phyloP scores from a whole-genome alignment of 1,140 invertebrate species.

The Paramacrobiotus metropolitanus region DNA sequence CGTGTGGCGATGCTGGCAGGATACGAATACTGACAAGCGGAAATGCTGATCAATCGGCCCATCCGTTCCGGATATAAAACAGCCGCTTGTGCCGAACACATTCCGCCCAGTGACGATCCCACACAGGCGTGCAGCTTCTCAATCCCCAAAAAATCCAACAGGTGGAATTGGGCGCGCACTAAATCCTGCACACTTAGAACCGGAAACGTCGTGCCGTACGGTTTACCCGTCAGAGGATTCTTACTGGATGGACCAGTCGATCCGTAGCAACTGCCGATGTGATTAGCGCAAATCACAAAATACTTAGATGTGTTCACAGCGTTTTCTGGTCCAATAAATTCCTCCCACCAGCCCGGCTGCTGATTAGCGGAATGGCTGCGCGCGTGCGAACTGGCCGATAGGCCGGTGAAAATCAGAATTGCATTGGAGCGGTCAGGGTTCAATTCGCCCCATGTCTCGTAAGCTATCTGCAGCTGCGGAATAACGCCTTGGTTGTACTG shows the following conservation, averaged over 20 bases:
- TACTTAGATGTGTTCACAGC: conserved; percentile 24
- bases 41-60: conserved; percentile 21
- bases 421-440: conserved; percentile 22
- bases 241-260: neutral
- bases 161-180: conserved; percentile 19
- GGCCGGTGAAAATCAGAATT: conserved; percentile 21
- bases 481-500: conserved; percentile 17
- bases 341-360: conserved; percentile 25
- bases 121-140: conserved; percentile 12
- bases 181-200: conserved; percentile 17
- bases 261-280: conserved; percentile 21
- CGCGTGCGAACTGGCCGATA: conserved; percentile 22
- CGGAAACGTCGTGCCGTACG: conserved; percentile 22
- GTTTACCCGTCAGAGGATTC: conserved; percentile 11
- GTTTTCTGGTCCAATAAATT: conserved; percentile 23
- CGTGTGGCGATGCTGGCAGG: conserved; percentile 23
- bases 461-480: conserved; percentile 21
- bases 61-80: conserved; percentile 20
- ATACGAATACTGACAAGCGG: conserved; percentile 21
- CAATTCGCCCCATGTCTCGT: conserved; percentile 25
- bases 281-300: conserved; percentile 25
- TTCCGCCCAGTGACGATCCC: conserved; percentile 17
- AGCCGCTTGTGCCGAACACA: conserved; percentile 20
- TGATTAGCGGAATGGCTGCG: conserved; percentile 15
- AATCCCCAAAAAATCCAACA: conserved; percentile 22